These are phyloP conservation scores for Diuraphis noxia DNA, from an alignment of 1,140 invertebrate genomes.

Conservation along the genomic window DNA sequence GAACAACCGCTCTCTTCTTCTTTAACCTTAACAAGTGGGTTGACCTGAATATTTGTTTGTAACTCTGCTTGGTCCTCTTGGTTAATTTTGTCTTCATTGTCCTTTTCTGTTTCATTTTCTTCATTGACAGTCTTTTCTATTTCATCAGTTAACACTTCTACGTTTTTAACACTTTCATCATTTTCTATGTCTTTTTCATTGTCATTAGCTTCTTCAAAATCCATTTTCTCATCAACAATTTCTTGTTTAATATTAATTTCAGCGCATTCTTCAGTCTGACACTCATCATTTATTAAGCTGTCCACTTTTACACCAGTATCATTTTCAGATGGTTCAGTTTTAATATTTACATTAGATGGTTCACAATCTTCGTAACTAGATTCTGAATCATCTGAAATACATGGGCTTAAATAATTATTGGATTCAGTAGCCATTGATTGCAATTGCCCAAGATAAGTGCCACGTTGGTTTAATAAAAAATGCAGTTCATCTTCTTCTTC, in stretches of 20 bases:
- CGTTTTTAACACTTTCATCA: background rate
- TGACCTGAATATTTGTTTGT: background rate
- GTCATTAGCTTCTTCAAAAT: slow-evolving; percentile 7
- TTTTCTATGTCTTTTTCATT: background rate
- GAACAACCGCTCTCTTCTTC: background rate
- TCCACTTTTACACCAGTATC: background rate
- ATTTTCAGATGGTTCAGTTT: slow-evolving; percentile 26
- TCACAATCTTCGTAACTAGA: slow-evolving; percentile 16
- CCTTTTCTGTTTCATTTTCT: background rate
- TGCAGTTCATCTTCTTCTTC: slow-evolving; percentile 23
- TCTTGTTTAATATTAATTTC: slow-evolving; percentile 25
- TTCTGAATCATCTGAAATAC: slow-evolving; percentile 35
- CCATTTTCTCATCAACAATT: background rate
- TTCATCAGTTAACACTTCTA: background rate
- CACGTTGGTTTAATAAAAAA: slow-evolving; percentile 12
- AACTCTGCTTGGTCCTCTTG: background rate
- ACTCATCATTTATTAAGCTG: background rate
- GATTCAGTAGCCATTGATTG: background rate
- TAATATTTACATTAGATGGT: slow-evolving; percentile 16
- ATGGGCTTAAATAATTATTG: background rate
- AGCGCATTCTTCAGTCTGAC: background rate
- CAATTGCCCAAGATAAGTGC: background rate
- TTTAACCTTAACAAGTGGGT: background rate
- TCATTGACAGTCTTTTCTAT: background rate
- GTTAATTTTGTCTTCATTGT: background rate